phyloP scores from a whole-genome alignment of 2,113 vertebrate genomes.

The Notiomystis cincta region DNA sequence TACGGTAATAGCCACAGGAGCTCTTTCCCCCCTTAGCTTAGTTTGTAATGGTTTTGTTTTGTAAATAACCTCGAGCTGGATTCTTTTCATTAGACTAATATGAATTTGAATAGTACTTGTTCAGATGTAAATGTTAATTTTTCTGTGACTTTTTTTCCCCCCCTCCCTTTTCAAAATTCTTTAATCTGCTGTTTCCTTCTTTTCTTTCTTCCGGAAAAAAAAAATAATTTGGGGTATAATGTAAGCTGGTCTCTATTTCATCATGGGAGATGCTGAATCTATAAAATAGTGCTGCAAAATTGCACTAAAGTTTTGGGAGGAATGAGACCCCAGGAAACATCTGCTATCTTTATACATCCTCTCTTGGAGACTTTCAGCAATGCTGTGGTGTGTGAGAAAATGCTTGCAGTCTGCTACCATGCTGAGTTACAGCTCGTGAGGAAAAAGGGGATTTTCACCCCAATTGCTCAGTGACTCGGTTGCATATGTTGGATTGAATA shows the following conservation, averaged over 20 bases:
- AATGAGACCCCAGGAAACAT: conserved; percentile 68
- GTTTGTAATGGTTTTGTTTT: conserved; percentile 30
- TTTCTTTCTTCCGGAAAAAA: conserved; percentile 4
- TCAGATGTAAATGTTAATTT: conserved; percentile 65
- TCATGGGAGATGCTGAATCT: conserved; percentile 53
- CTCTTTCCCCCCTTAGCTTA: conserved; percentile 48
- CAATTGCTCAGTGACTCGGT: conserved; percentile 66
- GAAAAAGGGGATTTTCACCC: conserved; percentile 60
- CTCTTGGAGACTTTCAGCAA: conserved; percentile 66
- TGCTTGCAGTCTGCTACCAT: conserved; percentile 52
- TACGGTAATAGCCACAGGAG: conserved; percentile 45
- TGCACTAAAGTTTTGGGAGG: conserved; percentile 65
- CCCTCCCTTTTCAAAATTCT: conserved; percentile 55
- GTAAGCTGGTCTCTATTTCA: conserved; percentile 60
- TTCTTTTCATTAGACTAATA: conserved; percentile 32
- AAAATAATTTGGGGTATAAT: conserved; percentile 1
- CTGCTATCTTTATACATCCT: conserved; percentile 65
- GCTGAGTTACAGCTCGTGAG: conserved; percentile 70
- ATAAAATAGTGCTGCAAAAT: conserved; percentile 54
- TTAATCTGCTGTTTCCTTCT: conserved; percentile 75
- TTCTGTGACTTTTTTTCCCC: conserved; percentile 7
- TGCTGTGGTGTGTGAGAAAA: conserved; percentile 61
- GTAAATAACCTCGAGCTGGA: conserved; percentile 18
- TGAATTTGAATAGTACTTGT: conserved; percentile 43
- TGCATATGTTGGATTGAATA: conserved; percentile 71